Conservation (phyloP, 2,797 vertebrate species). For the Melopsittacus undulatus region DNA sequence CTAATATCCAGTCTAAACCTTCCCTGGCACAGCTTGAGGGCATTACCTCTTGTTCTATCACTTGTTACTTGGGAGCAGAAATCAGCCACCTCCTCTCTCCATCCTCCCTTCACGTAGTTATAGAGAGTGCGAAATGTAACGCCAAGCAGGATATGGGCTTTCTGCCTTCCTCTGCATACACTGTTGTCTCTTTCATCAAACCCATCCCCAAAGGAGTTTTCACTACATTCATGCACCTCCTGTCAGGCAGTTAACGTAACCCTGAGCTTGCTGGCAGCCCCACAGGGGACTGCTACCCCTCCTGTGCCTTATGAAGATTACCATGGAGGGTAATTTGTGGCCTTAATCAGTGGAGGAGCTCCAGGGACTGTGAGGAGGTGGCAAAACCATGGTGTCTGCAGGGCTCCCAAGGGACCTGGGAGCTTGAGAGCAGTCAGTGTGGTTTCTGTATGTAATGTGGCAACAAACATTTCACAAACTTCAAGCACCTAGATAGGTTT, state of each 20-base stretch:
- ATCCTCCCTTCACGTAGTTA: background rate
- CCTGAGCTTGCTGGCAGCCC: background rate
- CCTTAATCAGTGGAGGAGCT: background rate
- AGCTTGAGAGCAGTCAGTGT: background rate
- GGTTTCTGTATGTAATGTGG: fast-evolving
- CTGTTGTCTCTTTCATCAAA: background rate
- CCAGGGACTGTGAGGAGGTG: background rate
- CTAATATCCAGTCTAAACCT: background rate
- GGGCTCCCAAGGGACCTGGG: fast-evolving
- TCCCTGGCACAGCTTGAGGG: background rate
- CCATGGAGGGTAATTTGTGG: background rate
- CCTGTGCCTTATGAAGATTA: background rate
- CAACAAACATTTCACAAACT: background rate
- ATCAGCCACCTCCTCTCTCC: background rate
- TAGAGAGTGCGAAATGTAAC: background rate
- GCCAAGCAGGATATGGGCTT: background rate
- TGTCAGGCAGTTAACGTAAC: fast-evolving
- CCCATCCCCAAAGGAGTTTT: background rate
- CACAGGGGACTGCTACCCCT: fast-evolving
- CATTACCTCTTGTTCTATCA: background rate
- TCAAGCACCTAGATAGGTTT: background rate
- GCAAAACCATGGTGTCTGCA: background rate
- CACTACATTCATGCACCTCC: fast-evolving
- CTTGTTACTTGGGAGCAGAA: background rate
- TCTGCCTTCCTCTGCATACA: background rate